These are phyloP conservation scores for Natrix natrix DNA, from an alignment of 2,797 vertebrate genomes.

Conservation along the genomic window DNA sequence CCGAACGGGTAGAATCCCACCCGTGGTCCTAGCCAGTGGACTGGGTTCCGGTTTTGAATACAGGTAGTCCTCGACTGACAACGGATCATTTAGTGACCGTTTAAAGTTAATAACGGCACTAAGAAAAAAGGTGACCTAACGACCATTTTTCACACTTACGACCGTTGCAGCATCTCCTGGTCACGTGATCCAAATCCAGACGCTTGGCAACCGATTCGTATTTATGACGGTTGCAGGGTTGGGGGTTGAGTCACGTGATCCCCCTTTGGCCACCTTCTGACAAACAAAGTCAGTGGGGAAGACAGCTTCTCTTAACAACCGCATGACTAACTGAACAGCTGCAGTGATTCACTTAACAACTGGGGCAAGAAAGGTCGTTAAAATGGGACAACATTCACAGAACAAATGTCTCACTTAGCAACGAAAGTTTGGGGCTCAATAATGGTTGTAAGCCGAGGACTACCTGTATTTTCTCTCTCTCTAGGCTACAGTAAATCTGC, in stretches of 20 bases:
- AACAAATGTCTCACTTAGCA: background rate
- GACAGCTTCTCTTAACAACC: background rate
- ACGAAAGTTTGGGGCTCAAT: background rate
- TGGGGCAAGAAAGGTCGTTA: background rate
- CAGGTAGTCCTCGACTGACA: background rate
- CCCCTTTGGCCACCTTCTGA: background rate
- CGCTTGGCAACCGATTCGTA: background rate
- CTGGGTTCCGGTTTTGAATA: background rate
- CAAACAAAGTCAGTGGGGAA: background rate
- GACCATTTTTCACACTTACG: background rate
- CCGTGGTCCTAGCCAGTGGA: background rate
- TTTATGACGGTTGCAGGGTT: background rate
- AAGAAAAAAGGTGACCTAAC: background rate
- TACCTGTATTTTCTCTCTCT: background rate
- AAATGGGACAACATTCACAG: background rate
- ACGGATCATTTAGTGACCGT: background rate
- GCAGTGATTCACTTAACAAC: background rate
- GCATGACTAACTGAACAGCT: background rate
- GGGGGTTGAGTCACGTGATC: background rate
- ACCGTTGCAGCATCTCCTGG: background rate
- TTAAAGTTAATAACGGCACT: background rate
- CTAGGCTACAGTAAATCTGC: background rate
- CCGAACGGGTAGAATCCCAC: too few relatives aligned
- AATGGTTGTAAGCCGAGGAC: background rate
- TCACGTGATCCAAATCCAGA: background rate